Conservation (phyloP, 2,113 vertebrate species). For the Shinisaurus crocodilurus region DNA sequence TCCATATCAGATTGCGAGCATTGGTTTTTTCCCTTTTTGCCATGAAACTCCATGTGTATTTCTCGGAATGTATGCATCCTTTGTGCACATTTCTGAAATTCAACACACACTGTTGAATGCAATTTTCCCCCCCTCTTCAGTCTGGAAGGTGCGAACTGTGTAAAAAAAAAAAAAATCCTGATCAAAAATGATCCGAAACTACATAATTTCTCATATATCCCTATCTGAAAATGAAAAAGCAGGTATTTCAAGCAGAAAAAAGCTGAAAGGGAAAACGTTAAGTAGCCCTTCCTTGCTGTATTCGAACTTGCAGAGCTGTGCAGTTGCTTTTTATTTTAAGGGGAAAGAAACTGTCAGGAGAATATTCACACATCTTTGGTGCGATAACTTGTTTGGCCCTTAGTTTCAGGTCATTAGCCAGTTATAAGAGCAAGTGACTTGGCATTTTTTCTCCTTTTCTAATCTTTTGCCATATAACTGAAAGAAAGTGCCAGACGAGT, state of each 20-base stretch:
- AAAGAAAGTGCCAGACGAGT: constrained; percentile 48
- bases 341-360: neutral
- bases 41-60: too few relatives aligned
- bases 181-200: too few relatives aligned
- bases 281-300: neutral
- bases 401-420: neutral
- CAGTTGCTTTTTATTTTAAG: neutral
- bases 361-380: neutral
- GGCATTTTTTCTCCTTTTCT: constrained; percentile 22
- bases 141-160: too few relatives aligned
- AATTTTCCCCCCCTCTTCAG: too few relatives aligned
- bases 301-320: neutral
- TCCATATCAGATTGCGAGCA: too few relatives aligned
- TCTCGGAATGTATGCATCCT: too few relatives aligned
- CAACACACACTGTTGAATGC: too few relatives aligned
- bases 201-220: too few relatives aligned
- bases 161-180: too few relatives aligned
- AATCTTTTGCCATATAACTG: constrained; percentile 17
- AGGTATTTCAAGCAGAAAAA: neutral
- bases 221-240: neutral
- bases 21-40: too few relatives aligned
- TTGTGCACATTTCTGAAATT: too few relatives aligned
- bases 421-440: neutral
- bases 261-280: neutral
- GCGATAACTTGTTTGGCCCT: neutral